Conservation (phyloP, 2,888 invertebrate species). For the Periphyllus acericola region DNA sequence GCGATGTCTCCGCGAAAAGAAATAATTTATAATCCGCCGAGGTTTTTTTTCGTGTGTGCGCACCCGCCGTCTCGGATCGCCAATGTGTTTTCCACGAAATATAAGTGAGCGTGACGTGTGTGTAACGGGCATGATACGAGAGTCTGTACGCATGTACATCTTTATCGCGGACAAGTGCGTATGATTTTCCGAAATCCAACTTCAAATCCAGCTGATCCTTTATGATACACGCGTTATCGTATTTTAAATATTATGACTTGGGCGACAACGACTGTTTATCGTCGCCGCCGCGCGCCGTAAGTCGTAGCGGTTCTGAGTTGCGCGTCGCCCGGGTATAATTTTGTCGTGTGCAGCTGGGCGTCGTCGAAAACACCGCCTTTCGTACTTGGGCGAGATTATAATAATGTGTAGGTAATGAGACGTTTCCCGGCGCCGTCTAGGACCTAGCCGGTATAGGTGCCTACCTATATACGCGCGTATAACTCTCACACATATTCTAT, state of each 20-base stretch:
- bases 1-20: conserved; percentile 4
- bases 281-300: no score
- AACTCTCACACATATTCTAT: not conserved
- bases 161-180: no score
- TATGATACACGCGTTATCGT: no score
- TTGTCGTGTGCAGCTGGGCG: conserved; percentile 18
- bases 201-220: no score
- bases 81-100: not conserved
- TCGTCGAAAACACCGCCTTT: conserved; percentile 31
- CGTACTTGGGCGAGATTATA: conserved; percentile 29
- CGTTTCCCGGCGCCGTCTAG: conserved; percentile 45
- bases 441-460: not conserved
- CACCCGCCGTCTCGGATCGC: conserved; percentile 1
- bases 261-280: no score
- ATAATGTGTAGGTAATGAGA: conserved; percentile 38
- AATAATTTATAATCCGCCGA: not conserved
- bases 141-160: no score
- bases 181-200: no score
- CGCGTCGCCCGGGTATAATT: conserved; percentile 1
- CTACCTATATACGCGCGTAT: no score
- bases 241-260: no score
- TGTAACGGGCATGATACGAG: no score
- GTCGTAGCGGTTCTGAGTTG: no score
- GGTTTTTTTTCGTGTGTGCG: not conserved
- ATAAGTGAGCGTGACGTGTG: no score